Evolutionary conservation across 2,113 vertebrate species (phyloP).

Genomic region (Vulpes ferrilata): DNA sequence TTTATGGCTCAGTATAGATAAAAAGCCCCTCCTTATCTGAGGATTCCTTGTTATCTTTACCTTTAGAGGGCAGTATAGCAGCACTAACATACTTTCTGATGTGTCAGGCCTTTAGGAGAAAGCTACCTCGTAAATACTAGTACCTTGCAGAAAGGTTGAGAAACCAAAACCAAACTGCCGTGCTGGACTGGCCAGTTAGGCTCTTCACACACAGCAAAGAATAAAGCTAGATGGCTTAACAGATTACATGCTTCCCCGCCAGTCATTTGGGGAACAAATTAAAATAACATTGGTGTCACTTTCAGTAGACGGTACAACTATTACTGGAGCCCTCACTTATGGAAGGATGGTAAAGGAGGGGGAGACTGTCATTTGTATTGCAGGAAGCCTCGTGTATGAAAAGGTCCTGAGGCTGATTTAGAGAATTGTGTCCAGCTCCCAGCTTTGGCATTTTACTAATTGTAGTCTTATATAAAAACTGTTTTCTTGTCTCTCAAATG

Average conservation of each 20-base stretch:
- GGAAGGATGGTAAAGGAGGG: not conserved
- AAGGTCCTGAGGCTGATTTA: not conserved
- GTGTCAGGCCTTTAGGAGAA: not conserved
- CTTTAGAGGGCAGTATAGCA: not conserved
- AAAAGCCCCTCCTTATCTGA: not conserved
- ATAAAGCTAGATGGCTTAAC: not conserved
- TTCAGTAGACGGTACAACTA: not conserved
- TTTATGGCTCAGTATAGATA: not conserved
- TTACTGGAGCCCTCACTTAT: not conserved
- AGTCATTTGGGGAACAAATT: not conserved
- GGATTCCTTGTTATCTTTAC: not conserved
- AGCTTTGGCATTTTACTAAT: not conserved
- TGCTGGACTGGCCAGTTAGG: not conserved
- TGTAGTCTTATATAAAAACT: not conserved
- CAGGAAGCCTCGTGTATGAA: not conserved
- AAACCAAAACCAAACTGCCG: not conserved
- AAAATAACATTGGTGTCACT: not conserved
- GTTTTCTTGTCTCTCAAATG: not conserved
- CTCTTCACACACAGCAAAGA: not conserved
- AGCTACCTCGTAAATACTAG: not conserved
- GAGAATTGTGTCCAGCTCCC: not conserved
- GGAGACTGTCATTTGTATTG: rapidly evolving
- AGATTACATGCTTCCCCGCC: not conserved
- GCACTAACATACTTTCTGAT: not conserved
- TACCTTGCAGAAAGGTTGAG: not conserved